A percentile compares a stretch with the other conserved stretches of the same genome.
Evolutionary conservation across 2,113 vertebrate genomes (phyloP).

Genomic region (Rhineura floridana): DNA sequence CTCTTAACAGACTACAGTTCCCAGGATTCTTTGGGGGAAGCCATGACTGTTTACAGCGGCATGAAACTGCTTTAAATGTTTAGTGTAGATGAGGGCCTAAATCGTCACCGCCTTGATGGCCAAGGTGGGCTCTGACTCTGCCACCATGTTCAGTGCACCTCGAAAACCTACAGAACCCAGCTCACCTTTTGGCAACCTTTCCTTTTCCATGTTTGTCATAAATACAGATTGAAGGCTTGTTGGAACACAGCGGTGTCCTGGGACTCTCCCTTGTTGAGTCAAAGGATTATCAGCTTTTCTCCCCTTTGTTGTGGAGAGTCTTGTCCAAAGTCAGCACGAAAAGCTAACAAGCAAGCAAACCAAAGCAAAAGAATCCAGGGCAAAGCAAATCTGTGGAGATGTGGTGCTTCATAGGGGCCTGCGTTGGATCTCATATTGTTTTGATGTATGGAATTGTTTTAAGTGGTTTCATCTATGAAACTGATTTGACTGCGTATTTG

Average conservation of each 20-base stretch:
- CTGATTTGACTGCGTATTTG: too few species aligned
- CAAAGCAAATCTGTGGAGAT: not conserved
- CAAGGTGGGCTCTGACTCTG: not conserved
- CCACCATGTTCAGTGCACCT: not conserved
- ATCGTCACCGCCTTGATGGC: not conserved
- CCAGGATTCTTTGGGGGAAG: too few species aligned
- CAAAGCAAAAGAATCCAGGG: not conserved
- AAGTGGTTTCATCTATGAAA: too few species aligned
- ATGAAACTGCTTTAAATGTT: too few species aligned
- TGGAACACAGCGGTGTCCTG: not conserved
- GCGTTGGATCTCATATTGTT: too few species aligned
- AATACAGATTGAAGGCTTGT: not conserved
- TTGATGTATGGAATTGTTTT: too few species aligned
- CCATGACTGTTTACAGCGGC: too few species aligned
- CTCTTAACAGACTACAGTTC: too few species aligned
- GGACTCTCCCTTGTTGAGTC: not conserved
- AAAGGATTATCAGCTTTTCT: not conserved
- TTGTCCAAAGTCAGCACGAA: not conserved
- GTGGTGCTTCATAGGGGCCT: not conserved
- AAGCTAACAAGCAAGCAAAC: not conserved
- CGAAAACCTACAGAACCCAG: not conserved
- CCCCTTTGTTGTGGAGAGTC: not conserved
- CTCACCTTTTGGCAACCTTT: not conserved
- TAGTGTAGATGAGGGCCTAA: too few species aligned
- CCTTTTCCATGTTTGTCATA: not conserved